Percentiles rank a stretch among this genome's conserved stretches.
phyloP scores from a whole-genome alignment of 1,140 invertebrate species.

The Ips typographus region DNA sequence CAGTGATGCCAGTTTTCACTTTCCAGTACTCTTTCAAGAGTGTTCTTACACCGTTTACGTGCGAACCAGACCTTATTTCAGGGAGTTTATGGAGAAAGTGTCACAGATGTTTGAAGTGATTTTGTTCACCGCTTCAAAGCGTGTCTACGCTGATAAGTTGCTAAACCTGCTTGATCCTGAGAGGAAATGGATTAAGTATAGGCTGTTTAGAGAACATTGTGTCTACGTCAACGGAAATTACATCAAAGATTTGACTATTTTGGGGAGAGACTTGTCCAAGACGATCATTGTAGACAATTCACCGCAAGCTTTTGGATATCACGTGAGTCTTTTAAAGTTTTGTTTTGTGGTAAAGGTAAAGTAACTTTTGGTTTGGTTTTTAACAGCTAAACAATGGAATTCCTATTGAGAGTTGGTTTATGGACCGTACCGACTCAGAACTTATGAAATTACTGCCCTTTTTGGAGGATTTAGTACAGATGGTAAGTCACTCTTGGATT shows the following conservation, averaged over 20 bases:
- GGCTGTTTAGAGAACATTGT: slow-evolving; percentile 94
- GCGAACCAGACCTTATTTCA: slow-evolving; percentile 85
- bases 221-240: slow-evolving; percentile 95
- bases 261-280: slow-evolving; percentile 89
- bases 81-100: slow-evolving; percentile 87
- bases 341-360: background rate
- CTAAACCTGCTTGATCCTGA: slow-evolving; percentile 91
- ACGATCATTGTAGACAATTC: slow-evolving; percentile 94
- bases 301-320: slow-evolving; percentile 87
- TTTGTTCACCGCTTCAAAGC: slow-evolving; percentile 93
- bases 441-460: slow-evolving; percentile 92
- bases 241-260: slow-evolving; percentile 92
- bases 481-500: slow-evolving; percentile 58
- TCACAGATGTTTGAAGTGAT: slow-evolving; percentile 93
- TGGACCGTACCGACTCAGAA: slow-evolving; percentile 86
- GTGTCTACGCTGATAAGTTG: slow-evolving; percentile 94
- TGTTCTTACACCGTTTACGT: slow-evolving; percentile 78
- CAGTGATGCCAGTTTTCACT: slow-evolving; percentile 88
- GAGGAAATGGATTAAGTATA: slow-evolving; percentile 85
- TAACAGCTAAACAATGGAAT: slow-evolving; percentile 91
- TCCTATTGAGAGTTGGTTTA: slow-evolving; percentile 97
- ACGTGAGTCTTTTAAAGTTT: slow-evolving; percentile 57
- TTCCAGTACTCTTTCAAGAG: slow-evolving; percentile 93
- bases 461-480: slow-evolving; percentile 80
- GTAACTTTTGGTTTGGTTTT: slow-evolving; percentile 46